Percentiles rank a stretch among this genome's conserved stretches.
phyloP scores from a whole-genome alignment of 2,888 invertebrate species.

The Athalia cordata region DNA sequence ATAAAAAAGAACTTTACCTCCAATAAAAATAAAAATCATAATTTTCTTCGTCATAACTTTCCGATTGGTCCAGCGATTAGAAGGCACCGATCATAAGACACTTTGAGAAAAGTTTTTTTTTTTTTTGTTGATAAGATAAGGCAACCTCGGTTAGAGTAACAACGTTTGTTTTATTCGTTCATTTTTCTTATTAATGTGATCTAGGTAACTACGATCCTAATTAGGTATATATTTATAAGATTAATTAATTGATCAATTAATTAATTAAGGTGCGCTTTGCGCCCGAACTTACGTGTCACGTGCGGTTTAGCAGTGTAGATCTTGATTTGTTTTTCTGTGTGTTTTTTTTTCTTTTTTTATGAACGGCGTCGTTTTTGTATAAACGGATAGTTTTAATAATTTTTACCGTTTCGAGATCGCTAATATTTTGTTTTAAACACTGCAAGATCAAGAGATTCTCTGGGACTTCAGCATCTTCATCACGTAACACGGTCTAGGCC shows the following conservation, averaged over 20 bases:
- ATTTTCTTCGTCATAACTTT: neutral
- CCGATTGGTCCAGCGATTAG: slow-evolving; percentile 5
- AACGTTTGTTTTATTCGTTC: slow-evolving; percentile 16
- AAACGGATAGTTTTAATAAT: too few relatives aligned
- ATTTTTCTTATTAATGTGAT: slow-evolving; percentile 14
- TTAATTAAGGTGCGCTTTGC: slow-evolving; percentile 36
- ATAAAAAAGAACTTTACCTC: too few relatives aligned
- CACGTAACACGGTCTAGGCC: slow-evolving; percentile 38
- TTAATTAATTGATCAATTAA: neutral
- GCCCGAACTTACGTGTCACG: slow-evolving; percentile 19
- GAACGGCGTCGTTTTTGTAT: too few relatives aligned
- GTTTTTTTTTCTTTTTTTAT: neutral
- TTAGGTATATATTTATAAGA: neutral
- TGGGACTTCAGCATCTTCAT: neutral
- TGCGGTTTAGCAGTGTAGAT: neutral
- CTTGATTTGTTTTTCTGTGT: neutral
- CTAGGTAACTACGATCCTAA: slow-evolving; percentile 34
- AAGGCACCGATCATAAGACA: slow-evolving; percentile 62
- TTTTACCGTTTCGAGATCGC: too few relatives aligned
- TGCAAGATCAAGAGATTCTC: too few relatives aligned
- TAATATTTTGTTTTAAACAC: too few relatives aligned
- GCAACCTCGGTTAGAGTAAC: slow-evolving; percentile 57
- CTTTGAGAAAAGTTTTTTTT: slow-evolving; percentile 52
- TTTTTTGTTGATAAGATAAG: slow-evolving; percentile 57
- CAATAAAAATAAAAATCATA: too few relatives aligned